A percentile compares a stretch with the other conserved stretches of the same genome.
phyloP scores from a whole-genome alignment of 2,797 vertebrate species.

The Emydoidea blandingii region DNA sequence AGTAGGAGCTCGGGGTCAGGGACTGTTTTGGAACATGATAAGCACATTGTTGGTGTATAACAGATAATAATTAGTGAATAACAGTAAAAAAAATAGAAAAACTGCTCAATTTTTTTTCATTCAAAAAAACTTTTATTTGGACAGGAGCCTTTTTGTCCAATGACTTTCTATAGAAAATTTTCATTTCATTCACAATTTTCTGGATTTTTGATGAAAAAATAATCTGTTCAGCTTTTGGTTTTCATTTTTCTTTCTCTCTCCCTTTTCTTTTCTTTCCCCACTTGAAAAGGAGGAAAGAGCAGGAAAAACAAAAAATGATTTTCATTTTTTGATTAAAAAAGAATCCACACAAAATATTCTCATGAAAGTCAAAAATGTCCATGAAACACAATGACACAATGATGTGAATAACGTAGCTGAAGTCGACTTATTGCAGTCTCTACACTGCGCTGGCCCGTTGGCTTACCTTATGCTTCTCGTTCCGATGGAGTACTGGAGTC shows the following conservation, averaged over 20 bases:
- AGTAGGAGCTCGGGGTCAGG: too few relatives aligned
- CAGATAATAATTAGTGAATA: neutral
- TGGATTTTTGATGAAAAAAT: neutral
- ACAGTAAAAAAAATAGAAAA: neutral
- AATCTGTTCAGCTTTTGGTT: neutral
- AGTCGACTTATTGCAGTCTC: too few relatives aligned
- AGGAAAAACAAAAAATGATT: neutral
- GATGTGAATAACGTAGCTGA: too few relatives aligned
- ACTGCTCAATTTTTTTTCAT: neutral
- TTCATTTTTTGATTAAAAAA: neutral
- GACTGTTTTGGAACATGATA: too few relatives aligned
- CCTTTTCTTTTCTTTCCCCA: neutral
- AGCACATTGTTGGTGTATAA: neutral
- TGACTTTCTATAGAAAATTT: neutral
- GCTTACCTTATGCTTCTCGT: too few relatives aligned
- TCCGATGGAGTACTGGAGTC: too few relatives aligned
- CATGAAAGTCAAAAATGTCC: neutral
- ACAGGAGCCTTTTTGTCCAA: neutral
- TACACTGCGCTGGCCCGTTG: too few relatives aligned
- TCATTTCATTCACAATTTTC: neutral
- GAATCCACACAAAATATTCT: neutral
- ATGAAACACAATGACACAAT: neutral
- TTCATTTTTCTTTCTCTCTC: neutral
- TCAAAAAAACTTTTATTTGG: neutral
- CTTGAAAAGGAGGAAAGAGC: neutral